These are phyloP conservation scores for Bubo bubo DNA, from an alignment of 2,113 vertebrate genomes.

Conservation along the genomic window DNA sequence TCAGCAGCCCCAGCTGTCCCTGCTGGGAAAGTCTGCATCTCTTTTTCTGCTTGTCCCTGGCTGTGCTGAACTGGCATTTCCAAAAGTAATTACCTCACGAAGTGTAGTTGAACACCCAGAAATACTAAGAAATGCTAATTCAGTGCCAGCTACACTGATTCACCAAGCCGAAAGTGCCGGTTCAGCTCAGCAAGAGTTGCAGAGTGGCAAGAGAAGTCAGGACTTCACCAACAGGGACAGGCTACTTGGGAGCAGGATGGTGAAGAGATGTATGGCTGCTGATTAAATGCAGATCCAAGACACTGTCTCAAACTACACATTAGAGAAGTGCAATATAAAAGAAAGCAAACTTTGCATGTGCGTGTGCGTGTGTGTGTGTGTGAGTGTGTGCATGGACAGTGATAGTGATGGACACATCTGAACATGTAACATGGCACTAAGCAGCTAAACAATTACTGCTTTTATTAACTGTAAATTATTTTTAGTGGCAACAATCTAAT, in stretches of 20 bases:
- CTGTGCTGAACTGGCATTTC: conserved; percentile 33
- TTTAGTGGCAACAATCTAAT: background rate
- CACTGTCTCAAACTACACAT: background rate
- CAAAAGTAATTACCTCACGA: conserved; percentile 17
- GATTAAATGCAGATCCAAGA: background rate
- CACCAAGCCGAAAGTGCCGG: background rate
- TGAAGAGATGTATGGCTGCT: background rate
- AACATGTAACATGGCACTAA: background rate
- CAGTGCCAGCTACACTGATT: background rate
- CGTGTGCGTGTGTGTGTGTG: rapidly evolving
- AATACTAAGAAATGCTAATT: conserved; percentile 17
- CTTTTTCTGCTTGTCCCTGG: background rate
- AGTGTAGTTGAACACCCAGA: background rate
- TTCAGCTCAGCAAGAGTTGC: background rate
- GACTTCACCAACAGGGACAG: background rate
- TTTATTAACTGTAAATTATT: background rate
- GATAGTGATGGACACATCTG: background rate
- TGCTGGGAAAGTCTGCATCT: conserved; percentile 6
- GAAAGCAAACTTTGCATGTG: background rate
- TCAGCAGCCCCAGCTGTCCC: conserved; percentile 37
- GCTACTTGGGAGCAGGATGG: background rate
- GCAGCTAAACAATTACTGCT: background rate
- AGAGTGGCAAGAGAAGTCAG: background rate
- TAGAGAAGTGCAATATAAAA: background rate
- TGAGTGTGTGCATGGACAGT: no score